Base-by-base conservation (phyloP, 1,140 invertebrate species). In the Zaprionus tsacasi region DNA sequence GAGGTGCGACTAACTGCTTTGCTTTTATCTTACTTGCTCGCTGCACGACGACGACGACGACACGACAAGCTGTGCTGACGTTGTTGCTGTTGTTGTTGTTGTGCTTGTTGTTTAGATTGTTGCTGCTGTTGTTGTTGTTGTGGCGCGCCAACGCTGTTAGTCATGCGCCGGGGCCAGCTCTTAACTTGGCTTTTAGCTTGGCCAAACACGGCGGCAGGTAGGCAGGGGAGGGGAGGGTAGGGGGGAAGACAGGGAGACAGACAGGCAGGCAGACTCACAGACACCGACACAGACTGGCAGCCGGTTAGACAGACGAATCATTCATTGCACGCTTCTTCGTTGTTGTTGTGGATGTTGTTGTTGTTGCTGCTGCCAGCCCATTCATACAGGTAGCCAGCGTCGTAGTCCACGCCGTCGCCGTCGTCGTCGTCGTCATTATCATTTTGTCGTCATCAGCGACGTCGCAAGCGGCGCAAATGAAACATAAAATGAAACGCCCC, bases 401-500 rank as follows among this genome's bases (percentile, higher is more conserved):
- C 65, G 40, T 15, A 69, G 63, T 55, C 70, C 63, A 27, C 65
- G 71, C 25, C 69, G 71, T 64, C 50, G 69, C 35, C 40, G 76
- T 52, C 60, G 79, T 68, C 65, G 73, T 75, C 56, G 83, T 75
- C 82, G 83, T 88, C 85, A 88, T 88, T 88, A 88, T 89, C 83
- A 88, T 88, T 88, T 88, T 88, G 83, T 88, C 85, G 83, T 88
- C 83, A 83, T 88, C 85, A 89, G 70, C 85, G 76, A 85, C 75
- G 83, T 88, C 86, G 27, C 27, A 30, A 30, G 27, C 27, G 78
- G 81, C 81, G 86, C 86, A 89, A 90, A 90, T 90, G 85, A 89
- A 89, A 90, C 86, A 89, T 90, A 90, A 85, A 89, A 90, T 90
- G 86, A 89, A 89, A 89, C 86, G 85, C 85, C 81, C 81, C 85